phyloP scores from a whole-genome alignment of 2,888 invertebrate species.

The Opisthograptis luteolata region DNA sequence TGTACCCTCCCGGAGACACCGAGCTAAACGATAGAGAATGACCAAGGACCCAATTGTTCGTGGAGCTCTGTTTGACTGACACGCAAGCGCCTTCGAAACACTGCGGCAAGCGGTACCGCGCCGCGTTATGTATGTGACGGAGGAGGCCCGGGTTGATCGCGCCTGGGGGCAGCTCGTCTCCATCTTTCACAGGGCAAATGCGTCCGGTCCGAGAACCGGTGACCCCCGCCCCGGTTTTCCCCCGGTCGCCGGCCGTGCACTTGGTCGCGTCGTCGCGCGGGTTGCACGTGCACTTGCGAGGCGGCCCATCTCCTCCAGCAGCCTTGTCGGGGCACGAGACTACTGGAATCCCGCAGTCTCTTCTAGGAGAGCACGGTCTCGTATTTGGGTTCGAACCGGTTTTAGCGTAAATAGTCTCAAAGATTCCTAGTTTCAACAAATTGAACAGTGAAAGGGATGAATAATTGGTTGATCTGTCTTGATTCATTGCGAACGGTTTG shows the following conservation, averaged over 20 bases:
- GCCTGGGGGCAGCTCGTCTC: conserved; percentile 57
- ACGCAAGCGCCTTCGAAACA: conserved; percentile 77
- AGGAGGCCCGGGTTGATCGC: conserved; percentile 70
- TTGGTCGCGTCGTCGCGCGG: conserved; percentile 44
- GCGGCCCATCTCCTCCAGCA: conserved; percentile 33
- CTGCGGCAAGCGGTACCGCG: conserved; percentile 72
- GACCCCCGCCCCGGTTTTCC: conserved; percentile 76
- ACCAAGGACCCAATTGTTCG: conserved; percentile 69
- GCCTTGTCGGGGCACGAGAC: conserved; percentile 23
- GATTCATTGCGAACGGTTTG: conserved; percentile 19
- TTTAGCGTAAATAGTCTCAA: conserved; percentile 68
- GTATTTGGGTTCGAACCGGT: conserved; percentile 49
- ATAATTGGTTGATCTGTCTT: conserved; percentile 33
- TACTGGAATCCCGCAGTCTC: conserved; percentile 16
- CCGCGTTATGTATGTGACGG: conserved; percentile 73
- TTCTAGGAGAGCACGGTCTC: conserved; percentile 47
- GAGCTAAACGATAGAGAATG: conserved; percentile 76
- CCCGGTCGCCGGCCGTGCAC: conserved; percentile 60
- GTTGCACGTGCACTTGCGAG: conserved; percentile 44
- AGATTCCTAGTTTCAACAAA: conserved; percentile 58
- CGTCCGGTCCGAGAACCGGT: conserved; percentile 68
- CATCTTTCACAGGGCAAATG: conserved; percentile 39
- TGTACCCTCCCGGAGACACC: conserved; percentile 78
- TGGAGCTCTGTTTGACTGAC: conserved; percentile 66
- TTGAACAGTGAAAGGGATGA: conserved; percentile 55